phyloP scores from a whole-genome alignment of 2,888 invertebrate species.

The Pollenia griseotomentosa region DNA sequence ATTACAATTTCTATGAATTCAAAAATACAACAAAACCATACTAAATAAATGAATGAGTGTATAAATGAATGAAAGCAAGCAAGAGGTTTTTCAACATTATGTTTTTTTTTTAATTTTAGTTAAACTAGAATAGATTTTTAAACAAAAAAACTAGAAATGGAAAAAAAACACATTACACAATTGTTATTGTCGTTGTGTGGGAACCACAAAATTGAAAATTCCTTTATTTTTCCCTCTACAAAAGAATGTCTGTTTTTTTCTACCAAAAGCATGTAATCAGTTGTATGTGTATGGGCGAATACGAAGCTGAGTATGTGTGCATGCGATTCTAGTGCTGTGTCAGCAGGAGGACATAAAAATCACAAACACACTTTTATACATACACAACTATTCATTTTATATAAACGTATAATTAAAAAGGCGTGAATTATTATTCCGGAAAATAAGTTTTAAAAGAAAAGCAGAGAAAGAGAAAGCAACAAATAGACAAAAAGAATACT shows the following conservation, averaged over 20 bases:
- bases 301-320: not conserved
- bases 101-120: constrained; percentile 38
- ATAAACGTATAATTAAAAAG: constrained; percentile 76
- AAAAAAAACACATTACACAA: constrained; percentile 10
- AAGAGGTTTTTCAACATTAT: constrained; percentile 27
- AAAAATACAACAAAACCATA: constrained; percentile 48
- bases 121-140: constrained; percentile 40
- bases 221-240: constrained; percentile 13
- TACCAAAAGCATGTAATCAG: constrained; percentile 26
- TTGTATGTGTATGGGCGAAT: not conserved
- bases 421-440: constrained; percentile 76
- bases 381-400: constrained; percentile 10
- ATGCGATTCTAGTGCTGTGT: constrained; percentile 25
- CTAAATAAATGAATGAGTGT: constrained; percentile 32
- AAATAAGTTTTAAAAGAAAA: constrained; percentile 74
- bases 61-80: constrained; percentile 52
- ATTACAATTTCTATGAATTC: constrained; percentile 56
- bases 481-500: constrained; percentile 46
- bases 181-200: constrained; percentile 40
- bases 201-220: constrained; percentile 57
- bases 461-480: not conserved
- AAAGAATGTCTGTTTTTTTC: constrained; percentile 40
- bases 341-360: constrained; percentile 67
- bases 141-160: not conserved
- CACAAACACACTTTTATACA: constrained; percentile 5